Percentiles rank a stretch among this genome's conserved stretches.
Conservation (phyloP, 2,888 invertebrate species). For the Tineola bisselliella region DNA sequence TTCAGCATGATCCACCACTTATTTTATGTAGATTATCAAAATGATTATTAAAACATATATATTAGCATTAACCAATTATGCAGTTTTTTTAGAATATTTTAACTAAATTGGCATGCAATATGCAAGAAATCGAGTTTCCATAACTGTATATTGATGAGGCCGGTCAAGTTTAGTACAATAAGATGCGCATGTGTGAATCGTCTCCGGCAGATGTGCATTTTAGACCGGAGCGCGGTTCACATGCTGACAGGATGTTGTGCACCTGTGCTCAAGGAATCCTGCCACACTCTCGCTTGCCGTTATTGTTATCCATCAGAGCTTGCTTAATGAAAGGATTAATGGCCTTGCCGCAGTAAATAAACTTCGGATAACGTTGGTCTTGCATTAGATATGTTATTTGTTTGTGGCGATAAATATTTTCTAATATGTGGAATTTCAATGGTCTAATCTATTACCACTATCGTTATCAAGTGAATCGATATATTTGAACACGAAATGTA, state of each 20-base stretch:
- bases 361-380: neutral
- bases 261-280: constrained; percentile 48
- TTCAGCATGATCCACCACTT: too few species aligned
- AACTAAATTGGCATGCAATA: neutral
- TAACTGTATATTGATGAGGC: neutral
- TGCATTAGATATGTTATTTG: neutral
- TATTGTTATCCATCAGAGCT: neutral
- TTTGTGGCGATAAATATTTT: neutral
- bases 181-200: neutral
- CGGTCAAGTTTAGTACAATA: constrained; percentile 9
- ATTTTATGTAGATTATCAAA: too few species aligned
- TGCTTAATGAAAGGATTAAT: neutral
- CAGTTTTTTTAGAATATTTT: neutral
- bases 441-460: neutral
- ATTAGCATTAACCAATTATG: too few species aligned
- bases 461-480: neutral
- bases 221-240: constrained; percentile 36
- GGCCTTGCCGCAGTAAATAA: constrained; percentile 2
- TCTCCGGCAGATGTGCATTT: constrained; percentile 50
- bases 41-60: too few species aligned
- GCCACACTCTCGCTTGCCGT: constrained; percentile 3
- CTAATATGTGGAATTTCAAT: neutral
- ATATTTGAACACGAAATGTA: neutral
- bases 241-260: constrained; percentile 52
- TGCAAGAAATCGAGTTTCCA: neutral